phyloP scores from a whole-genome alignment of 2,797 vertebrate species.

The Tokudaia tokunoshimensis region DNA sequence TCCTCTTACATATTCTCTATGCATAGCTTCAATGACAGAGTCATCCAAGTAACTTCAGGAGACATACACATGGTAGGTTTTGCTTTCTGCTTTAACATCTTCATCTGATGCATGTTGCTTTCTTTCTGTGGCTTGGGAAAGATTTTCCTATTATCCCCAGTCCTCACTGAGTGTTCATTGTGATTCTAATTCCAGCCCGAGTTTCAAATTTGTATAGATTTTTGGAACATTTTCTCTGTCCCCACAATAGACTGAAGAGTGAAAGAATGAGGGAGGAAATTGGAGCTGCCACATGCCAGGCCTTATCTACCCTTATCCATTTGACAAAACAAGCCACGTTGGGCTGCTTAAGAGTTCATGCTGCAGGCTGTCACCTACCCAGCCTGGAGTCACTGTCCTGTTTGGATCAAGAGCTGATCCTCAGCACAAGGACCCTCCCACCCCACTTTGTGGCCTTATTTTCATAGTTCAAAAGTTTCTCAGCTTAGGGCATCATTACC shows the following conservation, averaged over 20 bases:
- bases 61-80: neutral
- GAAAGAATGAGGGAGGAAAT: slow-evolving; percentile 43
- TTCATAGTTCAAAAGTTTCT: neutral
- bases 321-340: neutral
- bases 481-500: neutral
- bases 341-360: neutral
- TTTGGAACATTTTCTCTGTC: slow-evolving; percentile 14
- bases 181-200: neutral
- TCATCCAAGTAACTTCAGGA: neutral
- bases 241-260: slow-evolving; percentile 2
- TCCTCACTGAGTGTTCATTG: neutral
- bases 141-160: neutral
- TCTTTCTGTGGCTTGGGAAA: neutral
- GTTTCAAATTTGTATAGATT: neutral
- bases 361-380: neutral
- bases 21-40: neutral
- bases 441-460: neutral
- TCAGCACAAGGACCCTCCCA: neutral
- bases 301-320: neutral
- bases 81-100: neutral
- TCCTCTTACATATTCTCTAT: neutral
- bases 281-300: neutral
- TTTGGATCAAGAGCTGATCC: neutral
- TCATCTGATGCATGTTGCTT: neutral
- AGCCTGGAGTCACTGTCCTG: neutral